phyloP scores from a whole-genome alignment of 2,888 invertebrate species.

The Epinotia brunnichana region DNA sequence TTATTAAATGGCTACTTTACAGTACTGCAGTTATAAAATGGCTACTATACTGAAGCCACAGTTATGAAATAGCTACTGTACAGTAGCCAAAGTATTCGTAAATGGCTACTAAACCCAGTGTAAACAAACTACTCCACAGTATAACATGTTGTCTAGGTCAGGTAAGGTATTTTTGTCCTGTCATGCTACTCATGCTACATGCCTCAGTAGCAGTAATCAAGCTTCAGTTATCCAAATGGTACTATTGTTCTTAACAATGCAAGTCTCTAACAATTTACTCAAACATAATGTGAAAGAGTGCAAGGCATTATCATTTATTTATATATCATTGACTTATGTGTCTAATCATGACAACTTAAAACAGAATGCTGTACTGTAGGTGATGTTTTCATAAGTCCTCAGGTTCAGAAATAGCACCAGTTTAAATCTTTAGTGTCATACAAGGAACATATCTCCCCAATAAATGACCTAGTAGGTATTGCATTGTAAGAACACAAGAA shows the following conservation, averaged over 20 bases:
- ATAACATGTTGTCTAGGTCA: conserved; percentile 21
- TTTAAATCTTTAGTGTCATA: background rate
- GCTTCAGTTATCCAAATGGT: background rate
- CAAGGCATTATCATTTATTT: background rate
- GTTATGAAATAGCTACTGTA: background rate
- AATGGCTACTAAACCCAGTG: background rate
- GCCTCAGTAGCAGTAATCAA: no score
- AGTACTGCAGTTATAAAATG: background rate
- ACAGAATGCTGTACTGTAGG: background rate
- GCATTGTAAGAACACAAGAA: conserved; percentile 7
- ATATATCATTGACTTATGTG: background rate
- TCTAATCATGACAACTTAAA: background rate
- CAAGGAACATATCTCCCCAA: background rate
- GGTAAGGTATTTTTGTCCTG: background rate
- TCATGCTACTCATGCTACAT: background rate
- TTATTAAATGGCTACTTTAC: background rate
- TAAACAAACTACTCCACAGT: background rate
- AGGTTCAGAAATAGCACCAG: background rate
- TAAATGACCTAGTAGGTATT: background rate
- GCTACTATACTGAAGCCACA: background rate
- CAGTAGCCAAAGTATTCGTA: no score
- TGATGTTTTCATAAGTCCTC: background rate
- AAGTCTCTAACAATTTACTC: background rate
- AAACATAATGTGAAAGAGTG: background rate
- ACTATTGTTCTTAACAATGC: background rate